Percentiles rank a stretch among this genome's conserved stretches.
phyloP scores from a whole-genome alignment of 1,140 invertebrate species.

The Nasonia longicornis region DNA sequence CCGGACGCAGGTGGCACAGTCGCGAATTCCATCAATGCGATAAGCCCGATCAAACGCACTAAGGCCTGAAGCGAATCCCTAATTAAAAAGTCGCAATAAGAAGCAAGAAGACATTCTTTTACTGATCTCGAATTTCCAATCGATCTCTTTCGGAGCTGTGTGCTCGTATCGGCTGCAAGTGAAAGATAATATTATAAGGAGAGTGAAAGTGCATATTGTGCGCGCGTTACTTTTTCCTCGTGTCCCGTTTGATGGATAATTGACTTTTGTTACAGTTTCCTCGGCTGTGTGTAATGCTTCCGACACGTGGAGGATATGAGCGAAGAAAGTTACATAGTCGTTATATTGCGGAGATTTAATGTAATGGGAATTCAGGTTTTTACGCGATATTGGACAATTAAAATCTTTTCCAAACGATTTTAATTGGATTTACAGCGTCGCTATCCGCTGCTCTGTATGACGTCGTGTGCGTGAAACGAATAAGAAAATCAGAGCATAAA shows the following conservation, averaged over 20 bases:
- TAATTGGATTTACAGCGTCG: too few species aligned
- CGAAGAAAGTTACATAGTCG: not conserved
- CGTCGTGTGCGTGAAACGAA: too few species aligned
- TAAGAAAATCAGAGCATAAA: too few species aligned
- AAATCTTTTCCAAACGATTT: not conserved
- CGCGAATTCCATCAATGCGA: too few species aligned
- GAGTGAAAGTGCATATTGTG: constrained; percentile 12
- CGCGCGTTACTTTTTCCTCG: not conserved
- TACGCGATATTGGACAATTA: not conserved
- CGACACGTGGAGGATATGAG: not conserved
- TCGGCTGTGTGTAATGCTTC: not conserved
- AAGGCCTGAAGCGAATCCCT: not conserved
- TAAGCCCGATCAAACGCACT: not conserved
- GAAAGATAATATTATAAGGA: not conserved
- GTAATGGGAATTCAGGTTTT: not conserved
- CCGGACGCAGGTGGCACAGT: too few species aligned
- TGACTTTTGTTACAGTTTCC: constrained; percentile 25
- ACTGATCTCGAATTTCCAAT: constrained; percentile 7
- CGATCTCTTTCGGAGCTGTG: not conserved
- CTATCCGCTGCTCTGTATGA: too few species aligned
- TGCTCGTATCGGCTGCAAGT: too few species aligned
- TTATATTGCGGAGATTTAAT: not conserved
- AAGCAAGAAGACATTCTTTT: too few species aligned
- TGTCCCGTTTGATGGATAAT: not conserved
- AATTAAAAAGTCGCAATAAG: not conserved